Evolutionary conservation across 2,113 vertebrate species (phyloP), one percentile per base, ranked within the genome.

Genomic region (Nothobranchius kuhntae): DNA sequence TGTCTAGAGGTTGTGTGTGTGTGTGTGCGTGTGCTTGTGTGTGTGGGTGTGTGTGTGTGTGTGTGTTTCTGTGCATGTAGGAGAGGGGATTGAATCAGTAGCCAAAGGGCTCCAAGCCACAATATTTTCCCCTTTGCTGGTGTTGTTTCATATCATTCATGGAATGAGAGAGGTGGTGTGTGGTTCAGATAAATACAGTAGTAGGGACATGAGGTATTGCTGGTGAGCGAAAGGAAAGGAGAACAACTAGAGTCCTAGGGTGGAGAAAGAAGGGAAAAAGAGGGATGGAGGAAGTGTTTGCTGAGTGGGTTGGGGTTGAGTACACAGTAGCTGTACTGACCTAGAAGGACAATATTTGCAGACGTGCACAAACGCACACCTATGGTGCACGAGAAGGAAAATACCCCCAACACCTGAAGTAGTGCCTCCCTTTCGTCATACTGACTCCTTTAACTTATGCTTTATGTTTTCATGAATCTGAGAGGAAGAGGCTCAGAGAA

Each of bases 331-430:
- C 78, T 73, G 68, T 51, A 78, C 84, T 88, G 87, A 91, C 88
- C 82, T 55, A 75, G 73, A 87, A 80, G 71, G 83, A 86, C 88
- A 91, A 91, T 91, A 90, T 91, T 91, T 90, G 77, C 83, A 48
- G 70, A 86, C 85, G 75, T 77, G 61, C 80, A 79, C 83, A 85
- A 81, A 89, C 76, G 82, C 80, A 86, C 83, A 67, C 80, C 73
- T 77, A 75, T 82, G 45, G 53, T 52, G 75, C 73, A 44, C 68
- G 53, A 53, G 68, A 44, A 59, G 65, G 52, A 77, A 73, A 74
- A 69, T 38, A 61, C 30, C 51, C 42, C n/a, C 17, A 36, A 42
- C 57, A 48, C 52, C 66, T 13, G 10, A 54, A 55, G 65, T 44
- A 42, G 36, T 60, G 30, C 38, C 35, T 51, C 67, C 71, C 80